phyloP scores from a whole-genome alignment of 2,797 vertebrate species.

The Alca torda region DNA sequence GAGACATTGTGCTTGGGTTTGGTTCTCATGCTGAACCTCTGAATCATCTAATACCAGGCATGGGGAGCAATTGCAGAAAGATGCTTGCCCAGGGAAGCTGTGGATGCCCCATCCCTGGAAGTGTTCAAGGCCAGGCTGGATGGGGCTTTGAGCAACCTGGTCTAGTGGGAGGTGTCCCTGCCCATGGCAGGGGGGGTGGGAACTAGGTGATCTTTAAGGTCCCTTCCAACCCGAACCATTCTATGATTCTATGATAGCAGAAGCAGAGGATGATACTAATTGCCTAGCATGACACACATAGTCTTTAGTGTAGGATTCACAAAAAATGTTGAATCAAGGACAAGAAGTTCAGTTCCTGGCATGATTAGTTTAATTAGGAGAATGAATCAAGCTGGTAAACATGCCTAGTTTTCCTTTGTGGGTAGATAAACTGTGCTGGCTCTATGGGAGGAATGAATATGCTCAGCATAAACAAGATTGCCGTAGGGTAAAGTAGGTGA shows the following conservation, averaged over 20 bases:
- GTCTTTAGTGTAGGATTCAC: not conserved
- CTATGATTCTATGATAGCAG: not conserved
- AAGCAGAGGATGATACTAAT: not conserved
- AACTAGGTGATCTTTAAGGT: too few species aligned
- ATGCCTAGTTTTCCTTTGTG: not conserved
- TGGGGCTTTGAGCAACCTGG: too few species aligned
- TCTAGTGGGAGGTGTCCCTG: too few species aligned
- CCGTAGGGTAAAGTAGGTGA: not conserved
- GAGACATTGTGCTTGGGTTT: not conserved
- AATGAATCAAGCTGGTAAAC: not conserved
- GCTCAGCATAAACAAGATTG: not conserved
- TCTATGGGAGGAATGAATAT: not conserved
- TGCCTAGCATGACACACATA: not conserved
- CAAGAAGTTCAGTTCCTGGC: not conserved
- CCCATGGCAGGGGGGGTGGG: too few species aligned
- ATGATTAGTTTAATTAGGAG: not conserved
- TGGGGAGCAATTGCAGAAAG: not conserved
- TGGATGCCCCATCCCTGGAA: too few species aligned
- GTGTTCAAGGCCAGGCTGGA: too few species aligned
- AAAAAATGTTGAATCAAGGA: not conserved
- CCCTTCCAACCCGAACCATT: too few species aligned
- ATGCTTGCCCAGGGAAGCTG: not conserved
- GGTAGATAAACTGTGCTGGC: not conserved
- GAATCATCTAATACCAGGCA: not conserved
- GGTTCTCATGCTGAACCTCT: not conserved